Percentiles rank a stretch among this genome's conserved stretches.
Conservation (phyloP, 2,113 vertebrate species). For the Antechinus stuartii region DNA sequence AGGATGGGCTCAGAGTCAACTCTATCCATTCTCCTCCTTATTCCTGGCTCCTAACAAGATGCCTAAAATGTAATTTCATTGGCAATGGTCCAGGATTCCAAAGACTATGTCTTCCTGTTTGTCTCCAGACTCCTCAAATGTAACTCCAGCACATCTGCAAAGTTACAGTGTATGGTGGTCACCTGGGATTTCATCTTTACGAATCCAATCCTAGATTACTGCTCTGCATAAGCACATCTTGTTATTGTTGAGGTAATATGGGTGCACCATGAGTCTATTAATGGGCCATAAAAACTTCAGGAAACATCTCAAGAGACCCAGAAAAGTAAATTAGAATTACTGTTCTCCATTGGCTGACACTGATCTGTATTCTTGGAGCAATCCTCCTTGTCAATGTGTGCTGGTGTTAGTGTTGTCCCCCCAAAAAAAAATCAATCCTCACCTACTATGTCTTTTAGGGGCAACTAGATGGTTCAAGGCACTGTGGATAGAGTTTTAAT, state of each 20-base stretch:
- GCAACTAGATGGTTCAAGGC: too few species aligned
- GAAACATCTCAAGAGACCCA: too few species aligned
- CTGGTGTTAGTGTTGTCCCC: slow-evolving; percentile 94
- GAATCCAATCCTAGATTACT: slow-evolving; percentile 95
- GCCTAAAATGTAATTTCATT: slow-evolving; percentile 79
- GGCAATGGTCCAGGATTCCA: slow-evolving; percentile 87
- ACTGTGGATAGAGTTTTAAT: too few species aligned
- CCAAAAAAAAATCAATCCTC: neutral
- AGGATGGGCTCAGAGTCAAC: neutral
- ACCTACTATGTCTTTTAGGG: too few species aligned
- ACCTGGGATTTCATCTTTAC: slow-evolving; percentile 96
- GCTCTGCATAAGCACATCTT: slow-evolving; percentile 81
- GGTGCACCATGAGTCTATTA: too few species aligned
- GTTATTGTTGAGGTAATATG: too few species aligned
- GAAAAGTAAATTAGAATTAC: too few species aligned
- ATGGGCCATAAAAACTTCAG: too few species aligned
- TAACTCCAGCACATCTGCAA: slow-evolving; percentile 93
- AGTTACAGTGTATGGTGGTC: slow-evolving; percentile 90
- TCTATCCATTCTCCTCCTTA: neutral
- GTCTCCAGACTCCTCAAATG: slow-evolving; percentile 89
- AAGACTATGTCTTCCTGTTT: slow-evolving; percentile 90
- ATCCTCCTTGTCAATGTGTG: slow-evolving; percentile 91
- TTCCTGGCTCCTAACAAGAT: neutral
- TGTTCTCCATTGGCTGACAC: slow-evolving; percentile 90
- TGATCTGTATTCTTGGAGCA: slow-evolving; percentile 91